Percentiles rank a stretch among this genome's conserved stretches.
These are phyloP conservation scores for Metaphire vulgaris DNA, from an alignment of 1,140 invertebrate genomes.

Conservation along the genomic window DNA sequence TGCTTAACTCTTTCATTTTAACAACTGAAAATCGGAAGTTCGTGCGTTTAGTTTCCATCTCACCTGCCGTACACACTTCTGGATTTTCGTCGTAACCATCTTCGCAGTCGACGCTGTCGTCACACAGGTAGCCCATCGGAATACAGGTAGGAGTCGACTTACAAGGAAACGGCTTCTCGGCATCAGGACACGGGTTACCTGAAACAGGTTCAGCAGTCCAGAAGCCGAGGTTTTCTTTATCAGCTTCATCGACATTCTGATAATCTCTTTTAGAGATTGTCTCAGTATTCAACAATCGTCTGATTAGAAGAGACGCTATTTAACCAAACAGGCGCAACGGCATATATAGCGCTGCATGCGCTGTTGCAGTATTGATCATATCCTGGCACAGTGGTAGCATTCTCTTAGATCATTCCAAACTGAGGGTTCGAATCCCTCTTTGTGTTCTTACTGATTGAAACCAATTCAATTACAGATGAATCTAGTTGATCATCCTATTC, in stretches of 20 bases:
- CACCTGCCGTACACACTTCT: slow-evolving; percentile 40
- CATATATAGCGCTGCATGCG: neutral
- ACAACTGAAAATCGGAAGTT: no score
- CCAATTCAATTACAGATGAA: neutral
- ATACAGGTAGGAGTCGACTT: slow-evolving; percentile 38
- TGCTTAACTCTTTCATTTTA: no score
- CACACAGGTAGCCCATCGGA: slow-evolving; percentile 41
- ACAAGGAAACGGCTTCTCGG: slow-evolving; percentile 42
- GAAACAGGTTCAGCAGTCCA: no score
- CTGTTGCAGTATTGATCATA: neutral
- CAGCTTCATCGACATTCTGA: neutral
- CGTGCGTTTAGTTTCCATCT: no score
- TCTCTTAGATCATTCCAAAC: neutral
- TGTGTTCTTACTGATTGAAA: no score
- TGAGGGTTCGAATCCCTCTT: neutral
- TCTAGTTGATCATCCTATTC: neutral
- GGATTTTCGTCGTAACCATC: slow-evolving; percentile 43
- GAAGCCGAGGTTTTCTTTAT: neutral
- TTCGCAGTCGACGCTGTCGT: slow-evolving; percentile 41
- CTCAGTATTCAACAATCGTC: neutral
- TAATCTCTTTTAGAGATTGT: neutral
- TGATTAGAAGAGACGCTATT: neutral
- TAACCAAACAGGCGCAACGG: neutral
- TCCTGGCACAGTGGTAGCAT: neutral
- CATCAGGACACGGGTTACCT: slow-evolving; percentile 41